Conservation (phyloP, 2,113 vertebrate genomes). For the Oncorhynchus tshawytscha region DNA sequence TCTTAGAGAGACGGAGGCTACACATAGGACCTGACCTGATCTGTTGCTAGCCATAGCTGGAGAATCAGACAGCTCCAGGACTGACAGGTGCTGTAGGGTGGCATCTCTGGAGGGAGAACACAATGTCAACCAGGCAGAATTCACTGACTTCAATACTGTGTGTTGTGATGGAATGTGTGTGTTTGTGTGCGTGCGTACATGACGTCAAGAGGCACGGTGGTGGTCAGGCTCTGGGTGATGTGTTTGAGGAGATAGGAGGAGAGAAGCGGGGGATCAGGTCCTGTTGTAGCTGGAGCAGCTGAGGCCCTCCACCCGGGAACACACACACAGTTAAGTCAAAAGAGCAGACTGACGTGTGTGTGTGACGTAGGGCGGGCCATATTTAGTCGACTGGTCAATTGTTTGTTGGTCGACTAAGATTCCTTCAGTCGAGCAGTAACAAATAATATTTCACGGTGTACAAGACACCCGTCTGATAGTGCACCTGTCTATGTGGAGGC, state of each 20-base stretch:
- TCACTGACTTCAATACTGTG: neutral
- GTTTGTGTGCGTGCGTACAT: constrained; percentile 65
- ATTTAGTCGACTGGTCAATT: too few species aligned
- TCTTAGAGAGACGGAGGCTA: too few species aligned
- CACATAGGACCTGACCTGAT: constrained; percentile 72
- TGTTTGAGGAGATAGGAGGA: constrained; percentile 88
- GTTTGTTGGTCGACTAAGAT: too few species aligned
- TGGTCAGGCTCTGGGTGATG: constrained; percentile 81
- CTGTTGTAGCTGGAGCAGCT: constrained; percentile 85
- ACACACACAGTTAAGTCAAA: constrained; percentile 26
- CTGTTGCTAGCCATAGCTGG: constrained; percentile 64
- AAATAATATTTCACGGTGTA: too few species aligned
- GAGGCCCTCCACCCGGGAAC: constrained; percentile 76
- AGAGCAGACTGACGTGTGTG: neutral
- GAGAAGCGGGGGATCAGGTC: constrained; percentile 88
- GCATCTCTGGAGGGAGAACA: constrained; percentile 78
- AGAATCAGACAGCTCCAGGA: constrained; percentile 87
- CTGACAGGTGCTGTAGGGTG: constrained; percentile 91
- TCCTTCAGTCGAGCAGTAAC: too few species aligned
- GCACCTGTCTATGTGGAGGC: too few species aligned
- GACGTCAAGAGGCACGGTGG: constrained; percentile 80
- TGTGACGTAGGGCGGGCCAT: neutral
- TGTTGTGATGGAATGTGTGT: too few species aligned
- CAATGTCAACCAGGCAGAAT: neutral
- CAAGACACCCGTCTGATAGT: too few species aligned